Conservation (phyloP, 2,797 vertebrate genomes). For the Lithobates sylvaticus region DNA sequence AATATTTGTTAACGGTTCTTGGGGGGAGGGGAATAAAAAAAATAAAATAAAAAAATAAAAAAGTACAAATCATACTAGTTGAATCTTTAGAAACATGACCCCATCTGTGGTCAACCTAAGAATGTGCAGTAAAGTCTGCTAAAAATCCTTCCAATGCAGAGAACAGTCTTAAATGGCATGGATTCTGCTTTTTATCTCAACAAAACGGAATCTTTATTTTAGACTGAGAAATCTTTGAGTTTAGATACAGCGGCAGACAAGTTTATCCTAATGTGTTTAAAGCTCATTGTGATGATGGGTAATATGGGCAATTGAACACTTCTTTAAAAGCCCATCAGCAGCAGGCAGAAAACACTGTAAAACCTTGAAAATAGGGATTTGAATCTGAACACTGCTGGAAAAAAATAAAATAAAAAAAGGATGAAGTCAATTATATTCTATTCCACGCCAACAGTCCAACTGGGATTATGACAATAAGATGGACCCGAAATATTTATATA, state of each 20-base stretch:
- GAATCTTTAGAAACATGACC: too few relatives aligned
- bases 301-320: neutral
- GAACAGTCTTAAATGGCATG: too few relatives aligned
- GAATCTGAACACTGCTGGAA: slow-evolving; percentile 1
- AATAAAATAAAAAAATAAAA: too few relatives aligned
- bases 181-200: neutral
- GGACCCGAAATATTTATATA: neutral
- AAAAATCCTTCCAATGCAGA: too few relatives aligned
- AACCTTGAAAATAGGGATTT: slow-evolving; percentile 26
- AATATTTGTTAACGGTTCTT: too few relatives aligned
- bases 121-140: too few relatives aligned
- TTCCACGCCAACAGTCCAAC: neutral
- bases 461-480: neutral
- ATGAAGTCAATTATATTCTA: slow-evolving; percentile 28
- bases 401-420: neutral
- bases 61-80: too few relatives aligned
- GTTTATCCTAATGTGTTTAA: slow-evolving; percentile 9
- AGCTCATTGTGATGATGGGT: neutral
- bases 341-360: neutral
- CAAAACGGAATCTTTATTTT: neutral
- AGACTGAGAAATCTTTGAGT: neutral
- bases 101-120: too few relatives aligned
- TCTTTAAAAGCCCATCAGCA: slow-evolving; percentile 23
- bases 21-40: too few relatives aligned
- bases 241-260: neutral